Evolutionary conservation across 2,797 vertebrate species (phyloP), one percentile per base, ranked within the genome.

Genomic region (Lutjanus campechanus): DNA sequence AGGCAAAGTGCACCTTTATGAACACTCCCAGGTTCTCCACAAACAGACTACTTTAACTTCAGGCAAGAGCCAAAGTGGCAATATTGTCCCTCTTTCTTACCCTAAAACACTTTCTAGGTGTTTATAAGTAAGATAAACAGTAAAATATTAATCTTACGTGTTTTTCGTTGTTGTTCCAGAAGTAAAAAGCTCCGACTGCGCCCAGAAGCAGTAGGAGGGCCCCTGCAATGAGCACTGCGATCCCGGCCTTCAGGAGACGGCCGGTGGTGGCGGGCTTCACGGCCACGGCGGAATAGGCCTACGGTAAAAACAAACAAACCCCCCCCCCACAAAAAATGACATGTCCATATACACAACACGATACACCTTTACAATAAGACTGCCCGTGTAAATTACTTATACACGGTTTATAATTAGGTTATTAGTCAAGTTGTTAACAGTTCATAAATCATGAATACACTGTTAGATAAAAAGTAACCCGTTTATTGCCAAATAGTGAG

Each of bases 111-210:
- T 2, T 40, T 29, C 20, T 54, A 50, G 11, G 0, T 2, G 13
- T 25, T 11, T 41, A n/a, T 55, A 13, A 41, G 4, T 10, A 40
- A 43, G 53, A 61, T 2, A 11, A 17, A 40, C 25, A 47, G 12
- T 46, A 4, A 46, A 9, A 10, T 19, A 10, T 46, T 10, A 4
- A 0, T 74, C 97, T 96, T 94, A 97, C 97, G 82, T 97, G 97
- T 91, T 95, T 95, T 83, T 97, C 96, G 6, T 94, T 96, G 89
- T 93, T 96, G 91, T 98, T 98, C 97, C 98, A 98, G 91, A 97
- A 97, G 95, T 97, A 98, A 85, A 98, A 97, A 44, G 97, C 97
- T 10, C 97, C 97, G 7, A 97, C 94, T 40, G 97, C 96, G 46
- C 97, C 98, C 51, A 97, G 95, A 29, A 99, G 95, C 65, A 98